A percentile compares a stretch with the other conserved stretches of the same genome.
Conservation (phyloP, 92 coral and sea anemone genomes). For the Meandrina meandrites region DNA sequence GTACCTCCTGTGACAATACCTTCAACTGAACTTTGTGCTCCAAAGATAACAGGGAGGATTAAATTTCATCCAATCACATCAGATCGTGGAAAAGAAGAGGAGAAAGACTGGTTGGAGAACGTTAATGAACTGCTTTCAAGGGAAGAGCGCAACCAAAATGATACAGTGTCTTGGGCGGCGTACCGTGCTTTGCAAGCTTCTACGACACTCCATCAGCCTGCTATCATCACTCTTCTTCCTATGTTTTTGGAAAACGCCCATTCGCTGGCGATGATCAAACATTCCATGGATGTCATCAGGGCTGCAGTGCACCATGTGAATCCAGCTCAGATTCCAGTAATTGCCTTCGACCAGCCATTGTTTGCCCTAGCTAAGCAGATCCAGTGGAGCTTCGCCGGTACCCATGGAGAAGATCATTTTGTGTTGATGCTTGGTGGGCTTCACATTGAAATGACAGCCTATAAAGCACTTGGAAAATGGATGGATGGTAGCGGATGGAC, state of each 20-base stretch:
- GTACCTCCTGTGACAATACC: slow-evolving; percentile 39
- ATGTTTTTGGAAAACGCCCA: slow-evolving; percentile 54
- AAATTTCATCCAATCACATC: not conserved
- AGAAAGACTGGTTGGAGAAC: slow-evolving; percentile 51
- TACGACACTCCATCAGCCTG: slow-evolving; percentile 22
- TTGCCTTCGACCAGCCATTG: slow-evolving; percentile 47
- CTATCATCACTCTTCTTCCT: slow-evolving; percentile 39
- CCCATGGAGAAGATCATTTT: slow-evolving; percentile 47
- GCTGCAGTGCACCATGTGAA: slow-evolving; percentile 48
- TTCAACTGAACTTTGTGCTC: slow-evolving; percentile 10
- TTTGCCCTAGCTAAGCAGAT: slow-evolving; percentile 50
- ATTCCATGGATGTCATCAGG: slow-evolving; percentile 49
- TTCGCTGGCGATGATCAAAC: slow-evolving; percentile 47
- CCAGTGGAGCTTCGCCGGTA: slow-evolving; percentile 41
- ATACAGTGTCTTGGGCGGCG: slow-evolving; percentile 48
- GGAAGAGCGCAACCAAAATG: slow-evolving; percentile 18
- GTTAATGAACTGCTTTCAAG: slow-evolving; percentile 11
- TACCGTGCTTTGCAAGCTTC: slow-evolving; percentile 39
- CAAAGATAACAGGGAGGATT: not conserved
- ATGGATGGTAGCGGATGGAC: slow-evolving; percentile 51
- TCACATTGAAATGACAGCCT: slow-evolving; percentile 46
- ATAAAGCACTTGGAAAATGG: slow-evolving; percentile 44
- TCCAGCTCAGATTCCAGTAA: slow-evolving; percentile 45
- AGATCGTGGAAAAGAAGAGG: slow-evolving; percentile 12
- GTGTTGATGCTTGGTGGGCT: slow-evolving; percentile 47